Evolutionary conservation across 53 echinoderm and acorn worm genomes (phyloP), one percentile per base, ranked within the genome.

Genomic region (Apostichopus leukothele): DNA sequence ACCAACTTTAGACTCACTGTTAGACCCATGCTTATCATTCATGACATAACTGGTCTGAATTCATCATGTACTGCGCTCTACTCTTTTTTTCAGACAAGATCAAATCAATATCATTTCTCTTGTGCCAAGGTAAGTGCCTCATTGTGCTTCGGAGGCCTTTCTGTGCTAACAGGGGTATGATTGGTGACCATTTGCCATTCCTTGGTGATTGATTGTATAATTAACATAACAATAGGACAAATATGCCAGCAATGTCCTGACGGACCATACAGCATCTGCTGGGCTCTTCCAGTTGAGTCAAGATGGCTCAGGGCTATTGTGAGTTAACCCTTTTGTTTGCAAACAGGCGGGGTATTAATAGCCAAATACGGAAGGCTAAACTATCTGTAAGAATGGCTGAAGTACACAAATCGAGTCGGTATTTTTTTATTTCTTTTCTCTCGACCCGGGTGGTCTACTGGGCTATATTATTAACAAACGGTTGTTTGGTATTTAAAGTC

Each of bases 291-390:
- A 79, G 79, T 51, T 79, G 79, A 79, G 79, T 51, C 54, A 53
- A 79, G 79, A 79, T 79, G 79, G 79, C 53, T 79, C 53, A 53
- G 79, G 79, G 79, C 79, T 79, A 79, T 79, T 79, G 79, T 79
- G 79, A 19, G 19, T n/a, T 8, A 13, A 79, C 79, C 51, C 39
- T 39, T 52, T 79, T 79, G 79, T 79, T 79, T 79, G 79, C 79
- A 79, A 79, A 79, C 79, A 79, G 79, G 54, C 79, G 19, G 79
- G 39, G 79, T 79, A 79, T 79, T 79, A 79, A 79, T 79, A 79
- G 79, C 79, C 53, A 79, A 79, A 79, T 19, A 51, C 39, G 53
- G 79, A 19, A 79, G 19, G 51, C 79, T 4, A 16, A 63, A 16
- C 16, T 7, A 16, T 63, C 63, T 63, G 14, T 16, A 16, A 63